Evolutionary conservation across 2,797 vertebrate species (phyloP), one percentile per base, ranked within the genome.

Genomic region (Triplophysa bombifrons): DNA sequence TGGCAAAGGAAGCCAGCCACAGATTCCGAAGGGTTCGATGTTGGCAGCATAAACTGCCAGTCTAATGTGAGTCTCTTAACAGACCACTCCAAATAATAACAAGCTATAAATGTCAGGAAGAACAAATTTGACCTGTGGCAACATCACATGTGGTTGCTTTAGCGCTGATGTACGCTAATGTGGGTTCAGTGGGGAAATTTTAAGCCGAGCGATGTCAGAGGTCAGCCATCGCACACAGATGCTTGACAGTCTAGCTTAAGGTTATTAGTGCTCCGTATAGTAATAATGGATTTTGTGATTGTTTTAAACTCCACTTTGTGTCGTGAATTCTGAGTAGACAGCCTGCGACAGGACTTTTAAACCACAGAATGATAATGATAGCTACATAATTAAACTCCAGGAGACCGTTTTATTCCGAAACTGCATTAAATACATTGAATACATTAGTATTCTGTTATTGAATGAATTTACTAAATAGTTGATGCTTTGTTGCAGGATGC

Each of bases 181-280:
- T 64, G 22, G 38, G 5, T 64, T 20, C 16, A 20, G 50, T 71
- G 25, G 38, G 25, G 58, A 65, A 64, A 48, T 17, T 51, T 50
- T 86, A 88, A 92, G 92, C 88, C 85, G 0, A 0, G 70, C 69
- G 86, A 87, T 83, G 83, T 84, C 81, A 80, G 78, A 55, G 72
- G 38, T 25, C 50, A 50, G 76, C 34, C 14, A n/a, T 71, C 48
- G 46, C 63, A 69, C 13, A 61, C 25, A 58, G 82, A 70, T 71
- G 50, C 16, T 51, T 51, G n/a, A 70, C 81, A 89, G 85, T 87
- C 84, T 48, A 84, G 67, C 80, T 75, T 87, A 86, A 90, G 89
- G 84, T 87, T 86, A 85, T 88, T 85, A 87, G 63, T 88, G 80
- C 84, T 84, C 84, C 53, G 86, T 89, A 85, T 76, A 80, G 82